Base-by-base conservation (phyloP, 1,140 invertebrate species). In the Drosophila malerkotliana region DNA sequence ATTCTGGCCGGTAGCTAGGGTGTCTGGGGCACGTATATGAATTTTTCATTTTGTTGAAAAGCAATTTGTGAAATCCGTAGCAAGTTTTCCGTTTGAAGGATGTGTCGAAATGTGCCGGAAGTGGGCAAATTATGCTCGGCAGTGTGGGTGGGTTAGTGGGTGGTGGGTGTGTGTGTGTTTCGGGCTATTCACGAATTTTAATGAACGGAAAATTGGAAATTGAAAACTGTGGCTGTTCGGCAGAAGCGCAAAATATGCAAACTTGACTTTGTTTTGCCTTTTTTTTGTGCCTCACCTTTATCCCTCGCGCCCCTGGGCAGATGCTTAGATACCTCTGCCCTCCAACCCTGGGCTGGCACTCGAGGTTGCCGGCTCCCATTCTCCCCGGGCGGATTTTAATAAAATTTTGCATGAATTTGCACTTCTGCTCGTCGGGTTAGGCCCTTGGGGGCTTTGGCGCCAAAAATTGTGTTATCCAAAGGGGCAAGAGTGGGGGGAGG, bases 41-140 rank as follows among this genome's bases (percentile, higher is more conserved):
- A 84, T 84, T 84, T 84, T 84, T 84, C 80, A 84, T 84, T 84
- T 72, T 84, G 80, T 72, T 83, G 79, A 84, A 83, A 84, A 84
- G 67, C 80, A 84, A 84, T 84, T 84, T 84, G 80, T 66, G 72
- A 84, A 84, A 79, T 84, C 80, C 79, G 76, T 79, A 39, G 76
- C 75, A 48, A 72, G 61, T 72, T 72, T 64, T 44, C 66, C 61
- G 54, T 63, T 62, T 69, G 52, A 82, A 49, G 69, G 61, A 78
- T 71, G 74, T 57, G 49, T 51, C 48, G 30, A 1, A 21, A 47
- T 47, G 41, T 69, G 71, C 54, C 64, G 71, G 76, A 75, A 78
- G 73, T 56, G 68, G 74, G 60, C 54, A 64, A 78, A 78, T 78
- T 45, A 69, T 71, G 73, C 77, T 72, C 53, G 58, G 57, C 54